These are phyloP conservation scores for Lithosia quadra DNA, from an alignment of 2,888 invertebrate species.

Conservation along the genomic window DNA sequence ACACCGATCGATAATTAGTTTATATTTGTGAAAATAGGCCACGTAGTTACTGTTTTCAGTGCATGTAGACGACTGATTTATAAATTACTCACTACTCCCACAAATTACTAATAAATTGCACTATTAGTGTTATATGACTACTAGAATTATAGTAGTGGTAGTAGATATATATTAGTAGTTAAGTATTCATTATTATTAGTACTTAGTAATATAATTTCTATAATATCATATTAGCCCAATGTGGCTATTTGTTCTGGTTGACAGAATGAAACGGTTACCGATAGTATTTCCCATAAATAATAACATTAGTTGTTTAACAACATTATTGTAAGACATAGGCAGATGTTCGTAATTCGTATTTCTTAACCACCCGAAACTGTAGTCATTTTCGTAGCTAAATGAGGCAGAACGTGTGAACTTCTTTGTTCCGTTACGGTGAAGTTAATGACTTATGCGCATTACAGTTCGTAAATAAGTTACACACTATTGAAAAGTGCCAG, in stretches of 20 bases:
- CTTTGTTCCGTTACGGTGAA: slow-evolving; percentile 54
- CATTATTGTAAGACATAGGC: slow-evolving; percentile 33
- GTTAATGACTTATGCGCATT: slow-evolving; percentile 48
- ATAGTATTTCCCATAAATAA: slow-evolving; percentile 16
- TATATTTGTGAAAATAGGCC: slow-evolving; percentile 17
- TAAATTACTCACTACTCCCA: neutral
- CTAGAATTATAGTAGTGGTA: too few relatives aligned
- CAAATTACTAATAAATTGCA: neutral
- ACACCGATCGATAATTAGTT: slow-evolving; percentile 13
- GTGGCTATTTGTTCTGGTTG: slow-evolving; percentile 6
- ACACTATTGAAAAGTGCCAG: too few relatives aligned
- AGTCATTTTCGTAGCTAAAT: slow-evolving; percentile 57
- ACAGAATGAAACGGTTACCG: neutral
- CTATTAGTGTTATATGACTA: neutral
- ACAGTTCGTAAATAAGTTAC: slow-evolving; percentile 2
- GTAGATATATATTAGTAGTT: too few relatives aligned
- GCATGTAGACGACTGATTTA: neutral
- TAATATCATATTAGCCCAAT: neutral
- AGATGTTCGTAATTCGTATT: slow-evolving; percentile 51
- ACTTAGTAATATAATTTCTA: neutral
- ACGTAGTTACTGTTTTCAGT: slow-evolving; percentile 4
- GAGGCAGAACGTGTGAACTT: slow-evolving; percentile 60
- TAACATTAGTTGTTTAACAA: slow-evolving; percentile 18
- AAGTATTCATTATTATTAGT: neutral
- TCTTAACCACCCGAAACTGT: slow-evolving; percentile 55